Percentiles rank a stretch among this genome's conserved stretches.
Evolutionary conservation across 2,797 vertebrate genomes (phyloP).

Genomic region (Poeciliopsis infans): DNA sequence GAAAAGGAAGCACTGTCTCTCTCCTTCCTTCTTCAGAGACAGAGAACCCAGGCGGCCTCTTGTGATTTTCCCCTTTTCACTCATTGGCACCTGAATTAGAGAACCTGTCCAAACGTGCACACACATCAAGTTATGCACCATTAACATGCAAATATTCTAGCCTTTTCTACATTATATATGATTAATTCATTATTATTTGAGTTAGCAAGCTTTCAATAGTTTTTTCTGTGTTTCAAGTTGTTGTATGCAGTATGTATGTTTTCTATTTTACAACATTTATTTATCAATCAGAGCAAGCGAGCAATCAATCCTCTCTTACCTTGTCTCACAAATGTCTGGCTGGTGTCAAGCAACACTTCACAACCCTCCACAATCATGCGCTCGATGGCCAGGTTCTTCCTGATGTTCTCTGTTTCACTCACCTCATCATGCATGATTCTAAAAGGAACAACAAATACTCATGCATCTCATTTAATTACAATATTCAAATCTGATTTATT

Average conservation of each 20-base stretch:
- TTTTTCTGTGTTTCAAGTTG: neutral
- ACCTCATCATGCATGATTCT: constrained; percentile 99
- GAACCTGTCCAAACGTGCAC: constrained; percentile 81
- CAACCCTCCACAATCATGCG: constrained; percentile 98
- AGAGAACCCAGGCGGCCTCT: constrained; percentile 93
- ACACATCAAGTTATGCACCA: neutral
- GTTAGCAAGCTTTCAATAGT: neutral
- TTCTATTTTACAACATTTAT: neutral
- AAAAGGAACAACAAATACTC: constrained; percentile 11
- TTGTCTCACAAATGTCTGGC: constrained; percentile 98
- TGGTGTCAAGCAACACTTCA: constrained; percentile 97
- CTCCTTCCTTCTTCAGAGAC: constrained; percentile 94
- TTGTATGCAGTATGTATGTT: neutral
- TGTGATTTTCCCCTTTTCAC: constrained; percentile 94
- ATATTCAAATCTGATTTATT: neutral
- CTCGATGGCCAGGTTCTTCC: constrained; percentile 97
- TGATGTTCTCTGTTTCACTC: constrained; percentile 97
- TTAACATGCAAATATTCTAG: neutral
- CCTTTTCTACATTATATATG: neutral
- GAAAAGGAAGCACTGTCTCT: constrained; percentile 97
- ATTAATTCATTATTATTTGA: neutral
- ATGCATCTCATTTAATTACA: neutral
- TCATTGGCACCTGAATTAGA: constrained; percentile 96
- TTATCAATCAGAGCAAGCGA: neutral
- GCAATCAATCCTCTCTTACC: constrained; percentile 72